Evolutionary conservation across 2,113 vertebrate species (phyloP), one percentile per base, ranked within the genome.

Genomic region (Leuciscus idus): DNA sequence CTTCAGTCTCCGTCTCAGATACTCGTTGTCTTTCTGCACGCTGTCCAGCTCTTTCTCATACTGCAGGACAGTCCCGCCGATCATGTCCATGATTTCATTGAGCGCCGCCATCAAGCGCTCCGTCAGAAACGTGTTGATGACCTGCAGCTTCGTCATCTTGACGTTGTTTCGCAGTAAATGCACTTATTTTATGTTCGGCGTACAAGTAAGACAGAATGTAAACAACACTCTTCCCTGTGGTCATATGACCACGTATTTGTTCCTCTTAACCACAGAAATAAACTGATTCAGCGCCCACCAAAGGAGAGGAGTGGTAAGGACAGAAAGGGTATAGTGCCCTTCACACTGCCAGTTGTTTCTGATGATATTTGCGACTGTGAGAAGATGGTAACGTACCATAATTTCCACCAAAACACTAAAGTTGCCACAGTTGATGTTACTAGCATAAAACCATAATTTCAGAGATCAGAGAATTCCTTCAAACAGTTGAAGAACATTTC

Each of bases 51-150:
- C 86, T 62, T 77, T 52, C 13, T 89, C 86, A n/a, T 86, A 89
- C 84, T 89, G 83, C 74, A 81, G 68, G 64, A 89, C 79, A 17
- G 88, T 87, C 28, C 73, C 83, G 52, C 86, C 84, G 30, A 87
- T 52, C 86, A 87, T 81, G 52, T 87, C 88, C 83, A 89, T 76
- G 26, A 89, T 87, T 68, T 89, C 88, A 43, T 87, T 75, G 13
- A 89, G 86, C 61, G 84, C 86, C n/a, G 86, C 80, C 88, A 87
- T 87, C 36, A 89, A 57, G 5, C 88, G 86, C 74, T 87, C 73
- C 64, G 83, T 87, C 50, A 89, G 64, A 28, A 85, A 85, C 11
- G 84, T 81, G 79, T 85, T 87, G n/a, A 89, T 73, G 68, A 85
- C 68, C 46, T 85, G 72, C 30, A 85, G 80, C 62, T 78, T 85